phyloP scores from a whole-genome alignment of 2,888 invertebrate species.

The Orthosia incerta region DNA sequence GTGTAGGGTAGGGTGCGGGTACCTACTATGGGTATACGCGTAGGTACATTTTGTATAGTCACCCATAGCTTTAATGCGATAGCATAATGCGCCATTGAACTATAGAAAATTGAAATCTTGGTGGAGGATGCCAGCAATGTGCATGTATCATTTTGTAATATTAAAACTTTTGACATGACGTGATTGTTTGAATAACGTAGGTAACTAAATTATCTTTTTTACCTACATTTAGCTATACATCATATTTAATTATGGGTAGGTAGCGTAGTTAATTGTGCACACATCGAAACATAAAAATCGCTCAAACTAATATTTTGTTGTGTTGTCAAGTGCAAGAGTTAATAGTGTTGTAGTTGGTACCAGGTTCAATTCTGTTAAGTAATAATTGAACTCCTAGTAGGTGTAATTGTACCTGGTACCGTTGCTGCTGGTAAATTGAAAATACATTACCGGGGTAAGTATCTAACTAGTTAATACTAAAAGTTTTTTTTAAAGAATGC shows the following conservation, averaged over 20 bases:
- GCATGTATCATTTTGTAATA: constrained; percentile 1
- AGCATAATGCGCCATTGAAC: constrained; percentile 55
- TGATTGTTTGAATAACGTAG: not conserved
- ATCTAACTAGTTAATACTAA: not conserved
- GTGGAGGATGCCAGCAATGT: constrained; percentile 1
- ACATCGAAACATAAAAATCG: not conserved
- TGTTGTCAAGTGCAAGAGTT: not conserved
- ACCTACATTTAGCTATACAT: not conserved
- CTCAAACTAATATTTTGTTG: not conserved
- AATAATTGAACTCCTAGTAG: not conserved
- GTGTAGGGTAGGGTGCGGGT: constrained; percentile 85
- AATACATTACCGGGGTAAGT: no score
- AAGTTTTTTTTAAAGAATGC: not conserved
- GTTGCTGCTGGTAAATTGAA: no score
- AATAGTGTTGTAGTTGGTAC: constrained; percentile 1
- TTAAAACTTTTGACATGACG: not conserved
- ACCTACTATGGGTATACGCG: constrained; percentile 65
- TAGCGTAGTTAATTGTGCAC: not conserved
- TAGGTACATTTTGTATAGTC: constrained; percentile 58
- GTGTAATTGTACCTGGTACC: not conserved
- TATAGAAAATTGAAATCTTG: constrained; percentile 19
- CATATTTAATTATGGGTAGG: not conserved
- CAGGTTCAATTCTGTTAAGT: constrained; percentile 32
- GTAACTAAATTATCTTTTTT: not conserved
- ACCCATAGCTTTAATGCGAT: constrained; percentile 53